Base-by-base conservation (phyloP, 2,113 vertebrate species). In the Epinephelus moara region DNA sequence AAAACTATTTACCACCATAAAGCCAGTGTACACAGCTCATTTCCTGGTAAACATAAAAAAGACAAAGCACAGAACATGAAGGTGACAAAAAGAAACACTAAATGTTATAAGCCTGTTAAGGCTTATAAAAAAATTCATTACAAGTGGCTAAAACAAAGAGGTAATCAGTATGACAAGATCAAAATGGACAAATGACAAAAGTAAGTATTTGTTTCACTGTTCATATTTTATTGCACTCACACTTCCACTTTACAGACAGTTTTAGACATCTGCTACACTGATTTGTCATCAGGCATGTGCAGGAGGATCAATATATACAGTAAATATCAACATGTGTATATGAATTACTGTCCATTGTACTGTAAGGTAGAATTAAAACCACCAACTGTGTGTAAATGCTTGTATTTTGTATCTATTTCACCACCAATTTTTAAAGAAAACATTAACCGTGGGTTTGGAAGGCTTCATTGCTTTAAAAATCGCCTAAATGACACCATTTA, bases 171-270 rank as follows among this genome's bases (percentile, higher is more conserved):
- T 30, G 56, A 73, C 3, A 49, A 73, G 60, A 60, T 11, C 12
- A n/a, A 73, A 73, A 49, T 49, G 45, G 55, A 59, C 17, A 61
- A 62, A 61, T 62, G 30, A 55, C 27, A 4, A 70, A n/a, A 45
- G 42, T 18, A 12, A 42, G 13, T 30, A 75, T 75, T 27, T 25
- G 19, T 25, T 75, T 64, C 0, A 37, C 19, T 11, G 9, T 55
- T 75, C 6, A 53, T 40, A 27, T 64, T 75, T 75, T 75, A 75
- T 75, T 74, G 27, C 18, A 74, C 27, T 74, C 25, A 49, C 19
- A 42, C 27, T 49, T 74, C 8, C 2, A 12, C 17, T 64, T 63
- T 53, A 40, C 30, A 63, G 59, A 40, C 27, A 64, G 57, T 37
- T 37, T 11, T 63, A 9, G 5, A 52, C 49, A 37, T 42, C 53